phyloP scores from a whole-genome alignment of 2,113 vertebrate species.

The Prolemur simus region DNA sequence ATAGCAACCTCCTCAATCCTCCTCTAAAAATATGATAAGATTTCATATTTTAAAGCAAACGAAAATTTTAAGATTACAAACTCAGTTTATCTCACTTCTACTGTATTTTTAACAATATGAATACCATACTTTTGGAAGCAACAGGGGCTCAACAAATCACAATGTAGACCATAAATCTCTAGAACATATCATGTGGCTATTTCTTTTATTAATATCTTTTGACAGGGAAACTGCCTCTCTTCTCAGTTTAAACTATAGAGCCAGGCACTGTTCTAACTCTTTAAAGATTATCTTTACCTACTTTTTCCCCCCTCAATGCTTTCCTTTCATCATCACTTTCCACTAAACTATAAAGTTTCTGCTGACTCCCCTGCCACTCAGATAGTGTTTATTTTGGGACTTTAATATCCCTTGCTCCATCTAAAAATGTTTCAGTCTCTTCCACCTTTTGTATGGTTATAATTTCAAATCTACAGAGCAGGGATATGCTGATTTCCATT shows the following conservation, averaged over 20 bases:
- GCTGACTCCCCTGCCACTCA: conserved; percentile 54
- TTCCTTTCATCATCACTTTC: conserved; percentile 55
- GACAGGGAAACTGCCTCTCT: conserved; percentile 56
- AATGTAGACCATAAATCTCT: conserved; percentile 51
- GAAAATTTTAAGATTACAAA: conserved; percentile 60
- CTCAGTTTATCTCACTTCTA: conserved; percentile 30
- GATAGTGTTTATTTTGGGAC: conserved; percentile 54
- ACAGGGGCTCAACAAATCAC: conserved; percentile 57
- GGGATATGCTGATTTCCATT: neutral
- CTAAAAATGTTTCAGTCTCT: conserved; percentile 45
- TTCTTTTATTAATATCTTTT: conserved; percentile 73
- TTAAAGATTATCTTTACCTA: conserved; percentile 67
- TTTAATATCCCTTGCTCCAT: conserved; percentile 43
- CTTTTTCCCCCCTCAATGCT: neutral
- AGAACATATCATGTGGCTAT: conserved; percentile 47
- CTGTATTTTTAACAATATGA: conserved; percentile 64
- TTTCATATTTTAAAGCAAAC: conserved; percentile 54
- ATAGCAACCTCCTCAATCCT: conserved; percentile 16
- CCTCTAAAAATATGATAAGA: conserved; percentile 37
- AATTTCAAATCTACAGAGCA: conserved; percentile 32
- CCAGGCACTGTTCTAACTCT: conserved; percentile 53
- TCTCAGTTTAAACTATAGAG: conserved; percentile 67
- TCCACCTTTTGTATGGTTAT: neutral
- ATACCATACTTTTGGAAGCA: conserved; percentile 54
- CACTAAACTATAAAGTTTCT: conserved; percentile 65